These are phyloP conservation scores for Plumapathes pennacea DNA, from an alignment of 92 coral and sea anemone genomes.

Conservation along the genomic window DNA sequence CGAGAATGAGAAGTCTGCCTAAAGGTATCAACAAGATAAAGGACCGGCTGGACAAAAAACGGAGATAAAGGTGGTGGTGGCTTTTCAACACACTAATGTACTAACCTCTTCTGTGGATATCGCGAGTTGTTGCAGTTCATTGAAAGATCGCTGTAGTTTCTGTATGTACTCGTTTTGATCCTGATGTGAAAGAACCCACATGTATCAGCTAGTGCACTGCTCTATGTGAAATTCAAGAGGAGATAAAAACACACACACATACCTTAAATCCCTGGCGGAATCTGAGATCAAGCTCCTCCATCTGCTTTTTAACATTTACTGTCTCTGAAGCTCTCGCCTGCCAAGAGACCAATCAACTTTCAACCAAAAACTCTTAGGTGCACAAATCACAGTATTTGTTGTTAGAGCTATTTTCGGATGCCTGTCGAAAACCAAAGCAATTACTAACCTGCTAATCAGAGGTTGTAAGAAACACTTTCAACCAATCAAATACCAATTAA, in stretches of 20 bases:
- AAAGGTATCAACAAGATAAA: no score
- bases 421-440: no score
- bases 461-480: no score
- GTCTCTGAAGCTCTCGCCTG: slow-evolving; percentile 70
- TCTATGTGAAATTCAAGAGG: neutral
- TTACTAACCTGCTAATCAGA: no score
- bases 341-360: neutral
- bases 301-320: slow-evolving; percentile 52
- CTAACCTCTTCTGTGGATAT: slow-evolving; percentile 85
- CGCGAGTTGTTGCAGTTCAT: slow-evolving; percentile 62
- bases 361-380: no score
- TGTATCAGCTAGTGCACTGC: neutral
- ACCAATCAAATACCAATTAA: no score
- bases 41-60: no score
- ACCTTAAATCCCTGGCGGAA: slow-evolving; percentile 67
- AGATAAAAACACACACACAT: neutral
- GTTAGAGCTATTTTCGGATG: no score
- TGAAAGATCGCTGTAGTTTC: slow-evolving; percentile 42
- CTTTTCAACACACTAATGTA: no score
- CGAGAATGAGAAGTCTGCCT: no score
- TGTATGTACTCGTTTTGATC: slow-evolving; percentile 68
- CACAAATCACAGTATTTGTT: no score
- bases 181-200: slow-evolving; percentile 21
- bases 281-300: slow-evolving; percentile 51
- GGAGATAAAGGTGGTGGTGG: no score